Evolutionary conservation across 2,888 invertebrate species (phyloP), one percentile per base, ranked within the genome.

Genomic region (Aporophyla lueneburgensis): DNA sequence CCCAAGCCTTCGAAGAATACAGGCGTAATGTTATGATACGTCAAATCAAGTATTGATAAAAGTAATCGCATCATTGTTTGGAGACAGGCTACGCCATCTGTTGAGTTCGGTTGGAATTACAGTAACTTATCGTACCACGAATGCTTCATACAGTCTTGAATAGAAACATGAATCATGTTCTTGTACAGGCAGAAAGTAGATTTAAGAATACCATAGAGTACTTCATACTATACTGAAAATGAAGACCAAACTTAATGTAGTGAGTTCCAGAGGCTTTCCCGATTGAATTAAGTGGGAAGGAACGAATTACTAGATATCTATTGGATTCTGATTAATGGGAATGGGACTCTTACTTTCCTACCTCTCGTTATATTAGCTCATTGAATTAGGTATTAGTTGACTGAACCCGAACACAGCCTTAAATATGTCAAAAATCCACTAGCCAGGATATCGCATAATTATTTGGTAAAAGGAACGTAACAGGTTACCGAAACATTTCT

Each of bases 1-100:
- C 12, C 12, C 24, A 14, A 40, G 12, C 40, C 14, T n/a, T 40
- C 12, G 6, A 7, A 3, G 6, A 33, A 10, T n/a, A 54, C n/a
- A 33, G 10, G 33, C 54, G 33, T 67, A 16, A n/a, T 21, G 24
- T 65, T 24, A 43, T 43, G 54, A 49, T 62, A 62, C 24, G 27
- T n/a, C 46, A 69, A 33, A 14, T 40, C 51, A 21, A 53, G 21
- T 67, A 56, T 12, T 16, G 27, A 12, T n/a, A 33, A 9, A 33
- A 63, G 40, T 54, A 54, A 46, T 65, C 24, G 46, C 49, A 6
- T 21, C 19, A 59, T 69, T 46, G 24, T 53, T 43, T 62, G 5
- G 40, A n/a, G 68, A 69, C 78, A 56, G 43, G 59, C 33, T 59
- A 40, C 73, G 83, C 81, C 83, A 81, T 81, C 78, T 81, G 27